Base-by-base conservation (phyloP, 2,888 invertebrate genomes). In the Mechanitis mazaeus region DNA sequence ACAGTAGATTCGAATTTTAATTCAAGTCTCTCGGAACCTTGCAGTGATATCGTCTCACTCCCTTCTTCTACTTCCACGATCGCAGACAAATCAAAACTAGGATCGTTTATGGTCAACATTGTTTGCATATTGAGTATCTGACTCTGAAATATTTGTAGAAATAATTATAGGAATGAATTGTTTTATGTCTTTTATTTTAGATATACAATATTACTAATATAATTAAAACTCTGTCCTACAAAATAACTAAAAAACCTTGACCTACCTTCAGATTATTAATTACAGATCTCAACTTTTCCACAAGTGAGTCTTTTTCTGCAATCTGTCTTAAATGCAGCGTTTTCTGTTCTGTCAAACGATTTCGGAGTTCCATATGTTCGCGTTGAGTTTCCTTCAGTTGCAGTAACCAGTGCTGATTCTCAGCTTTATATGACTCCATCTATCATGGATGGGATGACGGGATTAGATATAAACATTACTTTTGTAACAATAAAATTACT, bases 391-490 rank as follows among this genome's bases (percentile, higher is more conserved):
- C 87, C 60, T 81, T 90, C 0, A 92, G 80, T 71, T 93, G 93
- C 3, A 85, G 75, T 35, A 93, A 72, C 92, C 93, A 93, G 70
- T 93, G 94, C 60, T 92, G 90, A 53, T 92, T 91, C 73, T 94
- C 94, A 3, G 87, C 90, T 72, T 93, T 92, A 71, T 94, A 94
- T 31, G 91, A 91, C 31, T 91, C 90, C 33, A 94, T 85, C 90
- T 90, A 63, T 28, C 33, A 31, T 61, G 33, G 42, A 9, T 11
- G 9, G 11, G 3, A 42, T 9, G 2, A 42, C 20, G 20, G 1
- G 9, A 42, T 9, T 42, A 9, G 1, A 42, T 42, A 9, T 42
- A 42, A 1, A 3, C 42, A 9, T 9, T 42, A 9, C 42, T 42
- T 35, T 42, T 9, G 3, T 42, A 42, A 42, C 42, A 11, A 42